phyloP scores from a whole-genome alignment of 2,888 invertebrate species.

The Ormia ochracea region DNA sequence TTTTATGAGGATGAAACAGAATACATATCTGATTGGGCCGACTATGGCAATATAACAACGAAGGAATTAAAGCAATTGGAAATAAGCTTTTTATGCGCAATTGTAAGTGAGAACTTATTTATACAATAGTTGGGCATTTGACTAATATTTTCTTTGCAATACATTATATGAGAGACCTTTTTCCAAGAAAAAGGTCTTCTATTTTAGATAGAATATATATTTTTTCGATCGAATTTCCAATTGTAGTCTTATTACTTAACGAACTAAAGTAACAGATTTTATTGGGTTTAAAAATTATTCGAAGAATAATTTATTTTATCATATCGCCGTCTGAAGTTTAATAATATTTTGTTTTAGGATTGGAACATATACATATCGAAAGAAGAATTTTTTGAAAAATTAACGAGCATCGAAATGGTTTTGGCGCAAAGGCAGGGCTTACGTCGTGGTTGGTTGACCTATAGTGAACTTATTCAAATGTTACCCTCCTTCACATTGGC shows the following conservation, averaged over 20 bases:
- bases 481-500: constrained; percentile 74
- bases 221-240: too few species aligned
- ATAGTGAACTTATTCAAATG: constrained; percentile 83
- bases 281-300: not conserved
- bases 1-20: constrained; percentile 94
- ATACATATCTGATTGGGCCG: constrained; percentile 94
- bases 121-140: not conserved
- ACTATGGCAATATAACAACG: constrained; percentile 85
- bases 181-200: too few species aligned
- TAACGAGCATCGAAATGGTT: constrained; percentile 83
- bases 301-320: not conserved
- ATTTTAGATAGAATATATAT: too few species aligned
- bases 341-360: constrained; percentile 78
- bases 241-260: too few species aligned
- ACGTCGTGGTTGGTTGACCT: constrained; percentile 88
- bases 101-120: constrained; percentile 82
- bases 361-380: constrained; percentile 91
- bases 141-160: not conserved
- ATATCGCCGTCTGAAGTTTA: not conserved
- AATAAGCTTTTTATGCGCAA: constrained; percentile 90
- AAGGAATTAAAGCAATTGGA: constrained; percentile 89
- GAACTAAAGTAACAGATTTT: too few species aligned
- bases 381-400: constrained; percentile 84
- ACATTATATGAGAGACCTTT: too few species aligned
- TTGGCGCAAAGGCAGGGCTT: constrained; percentile 85